phyloP scores from a whole-genome alignment of 2,888 invertebrate species.

The Quadriops clusia region DNA sequence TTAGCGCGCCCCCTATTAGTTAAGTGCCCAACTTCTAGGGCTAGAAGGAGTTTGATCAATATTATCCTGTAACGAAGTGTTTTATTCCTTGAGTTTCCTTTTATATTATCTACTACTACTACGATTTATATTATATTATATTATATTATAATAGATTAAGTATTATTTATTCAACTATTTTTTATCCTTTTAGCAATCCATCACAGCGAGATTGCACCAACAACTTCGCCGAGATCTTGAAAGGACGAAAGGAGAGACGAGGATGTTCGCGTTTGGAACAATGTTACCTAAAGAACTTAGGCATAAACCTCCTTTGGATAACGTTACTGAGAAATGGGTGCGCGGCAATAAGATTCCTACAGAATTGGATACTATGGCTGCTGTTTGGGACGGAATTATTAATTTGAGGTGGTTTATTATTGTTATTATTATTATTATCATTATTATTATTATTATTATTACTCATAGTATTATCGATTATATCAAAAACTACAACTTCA shows the following conservation, averaged over 20 bases:
- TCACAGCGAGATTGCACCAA: conserved; percentile 11
- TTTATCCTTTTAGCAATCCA: conserved; percentile 14
- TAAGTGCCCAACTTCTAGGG: too few relatives aligned
- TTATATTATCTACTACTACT: too few relatives aligned
- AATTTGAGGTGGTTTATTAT: conserved; percentile 39
- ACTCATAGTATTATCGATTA: too few relatives aligned
- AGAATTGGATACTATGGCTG: conserved; percentile 47
- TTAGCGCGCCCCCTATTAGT: too few relatives aligned
- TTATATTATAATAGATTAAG: too few relatives aligned
- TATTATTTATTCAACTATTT: too few relatives aligned
- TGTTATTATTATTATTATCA: background rate
- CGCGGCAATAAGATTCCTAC: conserved; percentile 43
- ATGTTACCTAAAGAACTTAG: conserved; percentile 41
- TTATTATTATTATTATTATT: conserved; percentile 2
- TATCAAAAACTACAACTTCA: too few relatives aligned
- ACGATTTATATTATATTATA: too few relatives aligned
- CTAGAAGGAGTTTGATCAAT: too few relatives aligned
- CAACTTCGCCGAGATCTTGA: conserved; percentile 15
- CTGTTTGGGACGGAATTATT: conserved; percentile 51
- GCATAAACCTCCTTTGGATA: conserved; percentile 43
- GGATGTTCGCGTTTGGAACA: conserved; percentile 41
- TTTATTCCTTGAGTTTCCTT: too few relatives aligned
- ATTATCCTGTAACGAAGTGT: too few relatives aligned
- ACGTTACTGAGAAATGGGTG: conserved; percentile 43
- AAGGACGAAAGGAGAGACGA: conserved; percentile 26